These are phyloP conservation scores for Uropsilus gracilis DNA, from an alignment of 2,113 vertebrate species.

Conservation along the genomic window DNA sequence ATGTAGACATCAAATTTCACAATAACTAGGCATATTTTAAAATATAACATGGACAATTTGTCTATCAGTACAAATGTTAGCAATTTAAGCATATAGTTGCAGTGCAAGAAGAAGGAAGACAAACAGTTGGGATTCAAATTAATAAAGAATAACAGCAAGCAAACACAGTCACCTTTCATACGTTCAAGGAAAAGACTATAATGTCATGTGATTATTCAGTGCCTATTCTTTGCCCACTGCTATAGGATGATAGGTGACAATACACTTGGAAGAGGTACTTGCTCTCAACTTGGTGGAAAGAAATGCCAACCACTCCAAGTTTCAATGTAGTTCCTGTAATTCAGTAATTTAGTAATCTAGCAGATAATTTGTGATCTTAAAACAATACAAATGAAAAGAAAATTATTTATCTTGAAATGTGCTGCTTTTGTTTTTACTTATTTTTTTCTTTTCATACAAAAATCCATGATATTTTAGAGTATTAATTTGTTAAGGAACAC, in stretches of 20 bases:
- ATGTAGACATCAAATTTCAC: not conserved
- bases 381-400: not conserved
- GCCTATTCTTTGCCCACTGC: not conserved
- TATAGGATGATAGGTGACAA: not conserved
- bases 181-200: not conserved
- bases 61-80: not conserved
- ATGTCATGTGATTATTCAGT: not conserved
- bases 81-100: not conserved
- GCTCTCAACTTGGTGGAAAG: not conserved
- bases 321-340: not conserved
- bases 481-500: slow-evolving; percentile 4
- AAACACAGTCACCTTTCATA: not conserved
- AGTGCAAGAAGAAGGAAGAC: not conserved
- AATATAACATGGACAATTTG: not conserved
- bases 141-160: not conserved
- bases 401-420: not conserved
- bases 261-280: not conserved
- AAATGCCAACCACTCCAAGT: not conserved
- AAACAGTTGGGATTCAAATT: not conserved
- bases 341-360: not conserved
- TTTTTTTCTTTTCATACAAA: slow-evolving; percentile 3
- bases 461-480: slow-evolving; percentile 32
- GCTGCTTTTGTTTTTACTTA: not conserved
- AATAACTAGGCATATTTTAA: not conserved
- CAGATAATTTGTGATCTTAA: not conserved